Evolutionary conservation across 2,113 vertebrate species (phyloP).

Genomic region (Eclectus roratus): DNA sequence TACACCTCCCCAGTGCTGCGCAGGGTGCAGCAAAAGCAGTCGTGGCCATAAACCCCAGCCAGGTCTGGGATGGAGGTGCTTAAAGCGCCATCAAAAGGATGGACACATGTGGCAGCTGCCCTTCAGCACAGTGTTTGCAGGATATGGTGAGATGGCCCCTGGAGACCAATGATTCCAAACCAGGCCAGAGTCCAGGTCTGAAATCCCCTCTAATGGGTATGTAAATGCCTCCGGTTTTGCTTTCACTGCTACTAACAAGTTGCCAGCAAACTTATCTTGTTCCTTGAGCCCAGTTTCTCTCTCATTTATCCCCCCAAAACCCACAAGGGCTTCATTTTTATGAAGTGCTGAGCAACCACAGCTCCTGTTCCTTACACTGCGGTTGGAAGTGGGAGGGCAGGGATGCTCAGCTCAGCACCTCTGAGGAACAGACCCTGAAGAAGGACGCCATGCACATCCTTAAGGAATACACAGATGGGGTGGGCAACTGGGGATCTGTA

Average conservation of each 20-base stretch:
- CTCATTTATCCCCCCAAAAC: background rate
- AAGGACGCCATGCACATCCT: rapidly evolving
- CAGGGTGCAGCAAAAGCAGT: background rate
- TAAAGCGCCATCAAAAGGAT: background rate
- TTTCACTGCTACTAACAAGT: background rate
- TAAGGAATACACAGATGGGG: background rate
- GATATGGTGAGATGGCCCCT: background rate
- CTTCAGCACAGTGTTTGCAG: background rate
- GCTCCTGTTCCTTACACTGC: background rate
- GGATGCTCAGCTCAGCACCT: background rate
- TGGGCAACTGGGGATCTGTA: rapidly evolving
- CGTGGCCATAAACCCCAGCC: background rate
- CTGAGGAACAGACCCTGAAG: background rate
- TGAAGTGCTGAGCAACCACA: conserved; percentile 35
- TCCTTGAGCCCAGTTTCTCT: background rate
- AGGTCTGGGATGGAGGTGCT: background rate
- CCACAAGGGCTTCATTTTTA: background rate
- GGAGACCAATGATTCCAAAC: background rate
- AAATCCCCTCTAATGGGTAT: background rate
- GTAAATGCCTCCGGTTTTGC: background rate
- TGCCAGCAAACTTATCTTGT: background rate
- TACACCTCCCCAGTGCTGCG: background rate
- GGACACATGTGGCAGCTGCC: background rate
- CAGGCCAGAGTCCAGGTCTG: background rate
- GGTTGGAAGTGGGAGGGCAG: background rate